Evolutionary conservation across 2,113 vertebrate genomes (phyloP).

Genomic region (Cheilinus undulatus): DNA sequence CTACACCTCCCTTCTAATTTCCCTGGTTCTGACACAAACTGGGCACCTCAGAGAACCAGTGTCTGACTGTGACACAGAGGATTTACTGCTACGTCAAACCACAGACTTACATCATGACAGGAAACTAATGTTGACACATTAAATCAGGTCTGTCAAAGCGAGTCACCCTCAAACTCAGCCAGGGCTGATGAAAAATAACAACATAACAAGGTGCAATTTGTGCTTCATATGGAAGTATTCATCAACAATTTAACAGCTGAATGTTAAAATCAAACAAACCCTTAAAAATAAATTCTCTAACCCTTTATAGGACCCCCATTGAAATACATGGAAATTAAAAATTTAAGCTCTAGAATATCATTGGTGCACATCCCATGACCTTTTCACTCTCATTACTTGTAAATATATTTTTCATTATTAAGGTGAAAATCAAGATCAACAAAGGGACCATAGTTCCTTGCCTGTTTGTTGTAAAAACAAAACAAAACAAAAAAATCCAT

Average conservation of each 20-base stretch:
- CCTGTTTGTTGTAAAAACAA: too few relatives aligned
- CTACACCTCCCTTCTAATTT: slow-evolving; percentile 56
- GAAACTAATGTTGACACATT: slow-evolving; percentile 80
- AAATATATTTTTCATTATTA: too few relatives aligned
- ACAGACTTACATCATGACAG: background rate
- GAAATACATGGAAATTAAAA: too few relatives aligned
- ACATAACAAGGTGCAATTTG: background rate
- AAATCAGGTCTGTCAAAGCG: slow-evolving; percentile 22
- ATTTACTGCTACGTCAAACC: slow-evolving; percentile 75
- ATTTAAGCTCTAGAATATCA: too few relatives aligned
- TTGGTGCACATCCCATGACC: too few relatives aligned
- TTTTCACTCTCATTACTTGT: too few relatives aligned
- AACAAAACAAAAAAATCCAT: too few relatives aligned
- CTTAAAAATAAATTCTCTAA: too few relatives aligned
- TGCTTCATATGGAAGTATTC: too few relatives aligned
- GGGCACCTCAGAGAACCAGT: slow-evolving; percentile 67
- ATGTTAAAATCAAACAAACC: background rate
- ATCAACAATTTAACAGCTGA: background rate
- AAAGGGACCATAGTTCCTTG: too few relatives aligned
- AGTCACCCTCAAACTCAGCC: slow-evolving; percentile 21
- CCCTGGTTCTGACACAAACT: slow-evolving; percentile 61
- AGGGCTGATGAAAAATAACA: slow-evolving; percentile 37
- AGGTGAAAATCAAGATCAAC: too few relatives aligned
- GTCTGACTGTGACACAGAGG: slow-evolving; percentile 65
- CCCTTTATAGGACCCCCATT: too few relatives aligned